These are phyloP conservation scores for Drosophila siamana DNA, from an alignment of 2,888 invertebrate genomes.

Conservation along the genomic window DNA sequence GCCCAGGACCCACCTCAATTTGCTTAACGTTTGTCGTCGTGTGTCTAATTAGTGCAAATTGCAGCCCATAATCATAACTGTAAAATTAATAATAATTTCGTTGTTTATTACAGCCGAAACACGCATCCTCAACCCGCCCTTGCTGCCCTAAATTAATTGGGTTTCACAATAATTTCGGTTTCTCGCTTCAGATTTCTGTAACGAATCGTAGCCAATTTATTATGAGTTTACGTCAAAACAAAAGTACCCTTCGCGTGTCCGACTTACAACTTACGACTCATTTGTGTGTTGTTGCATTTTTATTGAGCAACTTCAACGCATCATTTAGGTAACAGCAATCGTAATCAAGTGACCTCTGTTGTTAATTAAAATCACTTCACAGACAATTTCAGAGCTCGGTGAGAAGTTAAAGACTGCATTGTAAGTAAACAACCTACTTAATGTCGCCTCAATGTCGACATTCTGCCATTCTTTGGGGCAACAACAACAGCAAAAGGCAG, in stretches of 20 bases:
- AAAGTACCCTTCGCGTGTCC: slow-evolving; percentile 16
- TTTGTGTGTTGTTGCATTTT: slow-evolving; percentile 59
- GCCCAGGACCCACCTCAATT: slow-evolving; percentile 36
- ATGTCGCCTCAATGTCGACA: slow-evolving; percentile 45
- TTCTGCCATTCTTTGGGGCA: slow-evolving; percentile 6
- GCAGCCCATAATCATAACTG: slow-evolving; percentile 69
- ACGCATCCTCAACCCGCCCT: slow-evolving; percentile 9
- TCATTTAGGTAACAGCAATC: slow-evolving; percentile 24
- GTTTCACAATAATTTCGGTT: slow-evolving; percentile 17
- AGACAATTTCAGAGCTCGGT: slow-evolving; percentile 24
- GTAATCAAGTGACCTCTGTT: slow-evolving; percentile 32
- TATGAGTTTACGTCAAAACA: slow-evolving; percentile 10
- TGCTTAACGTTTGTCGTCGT: slow-evolving; percentile 49
- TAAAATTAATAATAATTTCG: slow-evolving; percentile 71
- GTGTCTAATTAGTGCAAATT: slow-evolving; percentile 70
- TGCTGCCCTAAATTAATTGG: slow-evolving; percentile 35
- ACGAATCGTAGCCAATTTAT: slow-evolving; percentile 62
- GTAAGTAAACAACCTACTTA: slow-evolving; percentile 64
- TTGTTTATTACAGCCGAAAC: slow-evolving; percentile 31
- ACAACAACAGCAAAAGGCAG: too few species aligned
- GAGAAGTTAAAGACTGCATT: slow-evolving; percentile 31
- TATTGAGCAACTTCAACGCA: slow-evolving; percentile 15
- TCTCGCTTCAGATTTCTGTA: slow-evolving; percentile 32
- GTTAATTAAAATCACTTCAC: slow-evolving; percentile 67
- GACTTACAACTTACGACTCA: slow-evolving; percentile 46